Evolutionary conservation across 2,797 vertebrate genomes (phyloP).

Genomic region (Carduelis carduelis): DNA sequence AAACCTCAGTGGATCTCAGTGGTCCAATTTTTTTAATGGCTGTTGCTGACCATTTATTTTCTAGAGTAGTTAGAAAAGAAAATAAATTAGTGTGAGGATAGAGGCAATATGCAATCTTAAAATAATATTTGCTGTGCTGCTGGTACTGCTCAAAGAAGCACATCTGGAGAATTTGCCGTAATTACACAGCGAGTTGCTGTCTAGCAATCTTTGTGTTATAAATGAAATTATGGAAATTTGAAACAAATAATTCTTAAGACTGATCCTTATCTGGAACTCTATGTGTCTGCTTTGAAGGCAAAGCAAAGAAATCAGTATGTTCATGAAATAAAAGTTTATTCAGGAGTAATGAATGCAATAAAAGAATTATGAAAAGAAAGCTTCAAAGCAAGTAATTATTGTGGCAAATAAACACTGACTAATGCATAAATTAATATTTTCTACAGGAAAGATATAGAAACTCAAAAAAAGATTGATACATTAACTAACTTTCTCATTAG

Average conservation of each 20-base stretch:
- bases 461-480: background rate
- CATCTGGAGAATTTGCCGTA: background rate
- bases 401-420: background rate
- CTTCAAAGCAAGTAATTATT: background rate
- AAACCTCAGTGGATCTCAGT: background rate
- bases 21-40: background rate
- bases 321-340: background rate
- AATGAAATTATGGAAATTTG: background rate
- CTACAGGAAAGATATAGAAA: background rate
- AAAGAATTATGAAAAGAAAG: background rate
- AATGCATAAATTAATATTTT: background rate
- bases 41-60: background rate
- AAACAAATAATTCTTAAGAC: background rate
- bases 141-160: background rate
- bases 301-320: background rate
- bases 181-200: background rate
- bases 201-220: background rate
- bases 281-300: background rate
- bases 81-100: background rate
- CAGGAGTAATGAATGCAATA: background rate
- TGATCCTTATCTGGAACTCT: background rate
- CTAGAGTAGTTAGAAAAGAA: background rate
- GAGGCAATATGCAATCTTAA: background rate
- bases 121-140: background rate
- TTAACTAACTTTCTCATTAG: background rate